Percentiles rank a stretch among this genome's conserved stretches.
Conservation (phyloP, 2,888 invertebrate species). For the Acrocera orbiculus region DNA sequence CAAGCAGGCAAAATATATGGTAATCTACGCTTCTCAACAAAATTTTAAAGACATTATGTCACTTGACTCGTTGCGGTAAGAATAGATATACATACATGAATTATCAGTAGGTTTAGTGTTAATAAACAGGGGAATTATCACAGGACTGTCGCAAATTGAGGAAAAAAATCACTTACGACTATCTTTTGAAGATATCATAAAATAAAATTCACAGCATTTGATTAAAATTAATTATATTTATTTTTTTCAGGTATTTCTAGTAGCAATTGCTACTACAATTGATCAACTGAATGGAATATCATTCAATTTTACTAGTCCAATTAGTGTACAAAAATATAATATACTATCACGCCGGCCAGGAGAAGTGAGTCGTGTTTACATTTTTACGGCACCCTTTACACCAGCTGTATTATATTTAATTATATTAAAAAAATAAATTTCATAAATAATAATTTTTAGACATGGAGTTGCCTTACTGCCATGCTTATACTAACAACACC, state of each 20-base stretch:
- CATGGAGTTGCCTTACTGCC: conserved; percentile 64
- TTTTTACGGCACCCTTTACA: conserved; percentile 71
- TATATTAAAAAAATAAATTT: not conserved
- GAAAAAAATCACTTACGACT: too few species aligned
- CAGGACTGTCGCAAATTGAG: too few species aligned
- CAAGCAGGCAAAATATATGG: too few species aligned
- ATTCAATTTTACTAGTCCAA: conserved; percentile 61
- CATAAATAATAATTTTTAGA: conserved; percentile 36
- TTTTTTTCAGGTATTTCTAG: not conserved
- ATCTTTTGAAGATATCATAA: too few species aligned
- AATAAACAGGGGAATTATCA: too few species aligned
- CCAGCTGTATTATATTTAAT: conserved; percentile 36
- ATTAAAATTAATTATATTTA: too few species aligned
- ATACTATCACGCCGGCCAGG: conserved; percentile 63
- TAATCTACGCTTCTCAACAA: too few species aligned
- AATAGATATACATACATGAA: too few species aligned
- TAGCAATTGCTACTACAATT: conserved; percentile 26
- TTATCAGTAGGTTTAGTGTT: too few species aligned
- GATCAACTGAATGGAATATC: conserved; percentile 25
- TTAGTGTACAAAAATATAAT: conserved; percentile 62
- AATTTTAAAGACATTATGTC: too few species aligned
- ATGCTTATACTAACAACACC: conserved; percentile 63
- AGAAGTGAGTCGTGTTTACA: conserved; percentile 61
- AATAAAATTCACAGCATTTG: too few species aligned
- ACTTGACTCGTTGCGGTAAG: too few species aligned